These are phyloP conservation scores for Pituophis catenifer DNA, from an alignment of 2,113 vertebrate species.

Conservation along the genomic window DNA sequence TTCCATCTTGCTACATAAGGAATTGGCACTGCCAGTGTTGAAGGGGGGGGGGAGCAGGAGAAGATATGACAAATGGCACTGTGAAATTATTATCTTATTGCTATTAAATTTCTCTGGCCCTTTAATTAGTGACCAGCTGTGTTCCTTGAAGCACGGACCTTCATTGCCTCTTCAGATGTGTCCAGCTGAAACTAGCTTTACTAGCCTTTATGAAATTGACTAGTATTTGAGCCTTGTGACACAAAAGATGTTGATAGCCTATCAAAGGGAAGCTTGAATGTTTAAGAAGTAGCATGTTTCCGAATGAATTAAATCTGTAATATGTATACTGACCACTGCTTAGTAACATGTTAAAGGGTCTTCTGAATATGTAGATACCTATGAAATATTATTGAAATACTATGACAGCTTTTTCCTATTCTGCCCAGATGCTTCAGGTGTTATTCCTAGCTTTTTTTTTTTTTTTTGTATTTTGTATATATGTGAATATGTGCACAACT, in stretches of 20 bases:
- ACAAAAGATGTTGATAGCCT: slow-evolving; percentile 28
- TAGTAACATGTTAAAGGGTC: background rate
- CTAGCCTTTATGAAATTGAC: slow-evolving; percentile 52
- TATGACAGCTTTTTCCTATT: background rate
- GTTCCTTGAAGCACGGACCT: background rate
- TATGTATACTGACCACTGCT: background rate
- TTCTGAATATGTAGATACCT: background rate
- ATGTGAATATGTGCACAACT: background rate
- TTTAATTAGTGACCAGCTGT: slow-evolving; percentile 9
- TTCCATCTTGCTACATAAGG: slow-evolving; percentile 3
- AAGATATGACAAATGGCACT: fast-evolving
- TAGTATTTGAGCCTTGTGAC: slow-evolving; percentile 30
- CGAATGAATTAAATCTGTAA: slow-evolving; percentile 22
- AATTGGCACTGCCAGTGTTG: background rate
- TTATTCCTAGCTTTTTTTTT: background rate
- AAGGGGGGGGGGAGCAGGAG: background rate
- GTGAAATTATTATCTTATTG: background rate
- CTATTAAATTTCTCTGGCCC: background rate
- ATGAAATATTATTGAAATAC: background rate
- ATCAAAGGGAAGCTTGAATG: slow-evolving; percentile 39
- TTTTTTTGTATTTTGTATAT: background rate
- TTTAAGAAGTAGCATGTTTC: slow-evolving; percentile 26
- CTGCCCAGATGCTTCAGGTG: background rate
- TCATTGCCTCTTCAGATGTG: slow-evolving; percentile 37
- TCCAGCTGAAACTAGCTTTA: slow-evolving; percentile 35